Evolutionary conservation across 2,113 vertebrate species (phyloP), one percentile per base, ranked within the genome.

Genomic region (Eidolon helvum): DNA sequence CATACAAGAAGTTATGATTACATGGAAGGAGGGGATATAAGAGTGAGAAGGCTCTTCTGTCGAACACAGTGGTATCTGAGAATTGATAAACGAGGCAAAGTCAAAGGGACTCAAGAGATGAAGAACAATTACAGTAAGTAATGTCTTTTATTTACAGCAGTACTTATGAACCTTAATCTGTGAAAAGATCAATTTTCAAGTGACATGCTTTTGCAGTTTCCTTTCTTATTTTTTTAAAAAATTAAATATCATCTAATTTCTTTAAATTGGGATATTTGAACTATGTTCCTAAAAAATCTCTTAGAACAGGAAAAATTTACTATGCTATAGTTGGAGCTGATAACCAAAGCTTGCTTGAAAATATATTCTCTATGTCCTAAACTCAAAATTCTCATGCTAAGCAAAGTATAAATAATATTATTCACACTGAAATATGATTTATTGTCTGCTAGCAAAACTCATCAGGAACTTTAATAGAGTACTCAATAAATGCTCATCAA

Each of bases 11-110:
- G 99, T 98, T 99, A 99, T 96, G 99, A 99, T 99, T 99, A 99
- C 98, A 99, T 99, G 99, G 99, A 99, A 98, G 99, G 99, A 97
- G 99, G 99, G 97, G 99, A 99, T 98, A 99, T 99, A 98, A 99
- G 99, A 97, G 99, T 99, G 91, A 99, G 99, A 97, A 99, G 99
- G 98, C 99, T 99, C 97, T 99, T 99, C 99, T 99, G 99, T 98
- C 98, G 99, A 98, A 99, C 99, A 71, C 99, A 99, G 98, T 99
- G 99, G 99, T 99, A 99, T 98, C 99, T 99, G 98, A 99, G 99
- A 97, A 99, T 99, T 97, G 99, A 99, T 97, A 99, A 99, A 79
- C 96, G 98, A 90, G 99, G 99, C 95, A 99, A 99, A 98, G 99
- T 99, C 98, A 99, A 98, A 95, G 99, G 99, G 94, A 99, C 99